A percentile compares a stretch with the other conserved stretches of the same genome.
Evolutionary conservation across 2,113 vertebrate genomes (phyloP).

Genomic region (Ariopsis seemanni): DNA sequence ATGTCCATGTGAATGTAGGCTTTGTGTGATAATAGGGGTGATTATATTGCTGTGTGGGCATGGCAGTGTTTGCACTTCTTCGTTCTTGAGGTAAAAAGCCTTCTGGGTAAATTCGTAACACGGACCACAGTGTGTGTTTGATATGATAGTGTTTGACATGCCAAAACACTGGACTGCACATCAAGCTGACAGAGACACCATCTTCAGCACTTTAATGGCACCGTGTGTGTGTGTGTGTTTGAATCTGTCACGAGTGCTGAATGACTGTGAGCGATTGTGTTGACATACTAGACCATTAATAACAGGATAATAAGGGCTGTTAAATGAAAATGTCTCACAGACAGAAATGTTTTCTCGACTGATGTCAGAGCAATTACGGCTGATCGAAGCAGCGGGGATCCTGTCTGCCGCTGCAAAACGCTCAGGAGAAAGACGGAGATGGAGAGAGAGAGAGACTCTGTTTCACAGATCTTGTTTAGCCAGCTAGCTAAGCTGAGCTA

Average conservation of each 20-base stretch:
- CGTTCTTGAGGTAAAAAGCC: constrained; percentile 37
- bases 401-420: neutral
- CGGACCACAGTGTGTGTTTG: constrained; percentile 54
- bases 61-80: constrained; percentile 5
- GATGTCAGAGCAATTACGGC: constrained; percentile 62
- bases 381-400: constrained; percentile 41
- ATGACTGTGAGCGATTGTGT: constrained; percentile 47
- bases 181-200: constrained; percentile 64
- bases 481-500: neutral
- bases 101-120: constrained; percentile 36
- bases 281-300: constrained; percentile 59
- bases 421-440: neutral
- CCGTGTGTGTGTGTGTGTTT: constrained; percentile 42
- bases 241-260: constrained; percentile 26
- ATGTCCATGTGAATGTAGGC: neutral
- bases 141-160: constrained; percentile 66
- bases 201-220: constrained; percentile 59
- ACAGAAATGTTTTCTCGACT: constrained; percentile 60
- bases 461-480: neutral
- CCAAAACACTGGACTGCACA: constrained; percentile 64
- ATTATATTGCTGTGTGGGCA: neutral
- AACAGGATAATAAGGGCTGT: constrained; percentile 61
- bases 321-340: constrained; percentile 65
- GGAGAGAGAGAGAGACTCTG: neutral
- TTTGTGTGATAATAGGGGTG: neutral